phyloP scores from a whole-genome alignment of 2,888 invertebrate species.

The Diploptera punctata region DNA sequence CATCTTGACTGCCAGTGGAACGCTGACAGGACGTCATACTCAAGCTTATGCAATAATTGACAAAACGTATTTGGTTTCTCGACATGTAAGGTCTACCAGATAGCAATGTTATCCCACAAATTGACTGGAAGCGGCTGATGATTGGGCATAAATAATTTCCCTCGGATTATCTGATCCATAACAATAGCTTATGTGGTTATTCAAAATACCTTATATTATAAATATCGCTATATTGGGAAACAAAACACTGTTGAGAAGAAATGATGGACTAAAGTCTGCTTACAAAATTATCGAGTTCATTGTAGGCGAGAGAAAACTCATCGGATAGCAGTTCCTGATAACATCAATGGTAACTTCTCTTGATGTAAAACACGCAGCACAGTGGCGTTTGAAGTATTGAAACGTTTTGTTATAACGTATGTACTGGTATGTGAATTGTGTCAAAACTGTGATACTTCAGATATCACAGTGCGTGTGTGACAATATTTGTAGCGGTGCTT shows the following conservation, averaged over 20 bases:
- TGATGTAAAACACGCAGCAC: neutral
- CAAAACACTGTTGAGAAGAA: neutral
- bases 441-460: neutral
- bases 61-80: neutral
- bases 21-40: neutral
- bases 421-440: neutral
- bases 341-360: neutral
- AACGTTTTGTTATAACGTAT: neutral
- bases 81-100: neutral
- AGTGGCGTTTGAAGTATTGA: neutral
- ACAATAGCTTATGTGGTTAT: neutral
- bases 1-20: neutral
- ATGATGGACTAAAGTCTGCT: neutral
- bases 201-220: neutral
- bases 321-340: neutral
- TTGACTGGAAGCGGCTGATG: neutral
- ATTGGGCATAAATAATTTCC: neutral
- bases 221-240: neutral
- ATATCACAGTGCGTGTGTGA: neutral
- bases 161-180: neutral
- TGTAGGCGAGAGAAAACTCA: neutral
- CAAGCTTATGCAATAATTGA: neutral
- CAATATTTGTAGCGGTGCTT: neutral
- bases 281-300: neutral
- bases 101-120: neutral